A percentile compares a stretch with the other conserved stretches of the same genome.
Conservation (phyloP, 2,888 invertebrate species). For the Acleris cristana region DNA sequence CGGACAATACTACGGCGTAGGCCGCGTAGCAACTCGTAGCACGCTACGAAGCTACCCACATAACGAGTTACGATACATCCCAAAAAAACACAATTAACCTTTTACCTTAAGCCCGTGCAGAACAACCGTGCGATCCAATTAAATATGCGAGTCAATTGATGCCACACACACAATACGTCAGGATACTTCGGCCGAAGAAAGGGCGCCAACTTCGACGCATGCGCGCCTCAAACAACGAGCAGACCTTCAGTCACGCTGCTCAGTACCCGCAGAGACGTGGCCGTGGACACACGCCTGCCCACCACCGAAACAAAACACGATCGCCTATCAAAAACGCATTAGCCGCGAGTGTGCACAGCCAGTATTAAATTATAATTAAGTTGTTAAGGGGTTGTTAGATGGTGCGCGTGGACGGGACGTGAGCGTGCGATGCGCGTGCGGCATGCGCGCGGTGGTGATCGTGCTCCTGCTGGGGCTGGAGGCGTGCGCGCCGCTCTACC, state of each 20-base stretch:
- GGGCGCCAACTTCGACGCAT: slow-evolving; percentile 77
- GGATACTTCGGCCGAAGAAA: slow-evolving; percentile 69
- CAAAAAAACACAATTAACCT: slow-evolving; percentile 5
- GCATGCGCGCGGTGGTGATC: slow-evolving; percentile 72
- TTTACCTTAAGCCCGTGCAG: slow-evolving; percentile 21
- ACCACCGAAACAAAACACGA: slow-evolving; percentile 39
- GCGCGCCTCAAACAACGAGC: slow-evolving; percentile 54
- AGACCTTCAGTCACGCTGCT: slow-evolving; percentile 61
- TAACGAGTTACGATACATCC: no score
- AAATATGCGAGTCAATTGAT: slow-evolving; percentile 78
- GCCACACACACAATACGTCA: slow-evolving; percentile 71
- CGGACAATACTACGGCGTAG: slow-evolving; percentile 6
- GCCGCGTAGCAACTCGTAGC: slow-evolving; percentile 27
- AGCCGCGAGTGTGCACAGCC: slow-evolving; percentile 51
- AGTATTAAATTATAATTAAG: slow-evolving; percentile 30
- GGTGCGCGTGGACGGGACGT: slow-evolving; percentile 20
- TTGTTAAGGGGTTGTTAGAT: slow-evolving; percentile 41
- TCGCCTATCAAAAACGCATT: slow-evolving; percentile 50
- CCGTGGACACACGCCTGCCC: slow-evolving; percentile 50
- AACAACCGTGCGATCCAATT: slow-evolving; percentile 59
- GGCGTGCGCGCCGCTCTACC: slow-evolving; percentile 75
- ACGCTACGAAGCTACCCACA: slow-evolving; percentile 10
- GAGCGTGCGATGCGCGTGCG: slow-evolving; percentile 73
- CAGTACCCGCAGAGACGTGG: slow-evolving; percentile 65
- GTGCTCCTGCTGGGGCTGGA: slow-evolving; percentile 74